These are phyloP conservation scores for Auanema sp. DNA, from an alignment of 2,888 invertebrate species.

Conservation along the genomic window DNA sequence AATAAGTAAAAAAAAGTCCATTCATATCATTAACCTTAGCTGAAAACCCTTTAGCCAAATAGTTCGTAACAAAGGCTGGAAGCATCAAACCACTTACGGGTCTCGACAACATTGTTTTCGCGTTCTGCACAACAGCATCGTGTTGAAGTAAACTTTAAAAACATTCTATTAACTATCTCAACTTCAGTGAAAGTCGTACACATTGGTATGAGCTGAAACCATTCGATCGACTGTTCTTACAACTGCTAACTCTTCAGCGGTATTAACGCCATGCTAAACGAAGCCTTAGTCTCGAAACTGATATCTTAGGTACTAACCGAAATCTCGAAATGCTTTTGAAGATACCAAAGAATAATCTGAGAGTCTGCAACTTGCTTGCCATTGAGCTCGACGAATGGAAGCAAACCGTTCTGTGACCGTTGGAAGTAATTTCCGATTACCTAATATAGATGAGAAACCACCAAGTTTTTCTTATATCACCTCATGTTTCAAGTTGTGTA, in stretches of 20 bases:
- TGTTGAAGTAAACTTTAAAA: conserved; percentile 37
- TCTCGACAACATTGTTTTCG: conserved; percentile 39
- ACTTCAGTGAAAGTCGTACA: conserved; percentile 67
- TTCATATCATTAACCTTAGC: conserved; percentile 22
- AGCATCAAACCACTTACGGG: conserved; percentile 53
- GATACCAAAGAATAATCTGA: conserved; percentile 40
- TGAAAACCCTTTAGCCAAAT: conserved; percentile 41
- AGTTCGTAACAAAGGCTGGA: conserved; percentile 48
- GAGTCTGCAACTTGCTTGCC: conserved; percentile 45
- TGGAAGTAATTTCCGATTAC: conserved; percentile 30
- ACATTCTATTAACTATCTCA: not conserved
- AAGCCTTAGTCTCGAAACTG: not conserved
- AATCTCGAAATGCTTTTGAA: conserved; percentile 39
- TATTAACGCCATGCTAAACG: conserved; percentile 73
- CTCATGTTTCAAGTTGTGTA: conserved; percentile 58
- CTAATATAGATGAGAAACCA: conserved; percentile 9
- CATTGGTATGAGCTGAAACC: conserved; percentile 90
- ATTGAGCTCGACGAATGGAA: conserved; percentile 45
- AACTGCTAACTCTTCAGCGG: conserved; percentile 81
- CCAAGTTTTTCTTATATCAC: conserved; percentile 18
- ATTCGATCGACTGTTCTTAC: conserved; percentile 90
- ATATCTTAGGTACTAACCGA: conserved; percentile 16
- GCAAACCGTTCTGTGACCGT: conserved; percentile 34
- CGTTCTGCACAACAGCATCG: conserved; percentile 47
- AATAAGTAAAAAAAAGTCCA: not conserved